Evolutionary conservation across 2,113 vertebrate species (phyloP), one percentile per base, ranked within the genome.

Genomic region (Athene cunicularia): DNA sequence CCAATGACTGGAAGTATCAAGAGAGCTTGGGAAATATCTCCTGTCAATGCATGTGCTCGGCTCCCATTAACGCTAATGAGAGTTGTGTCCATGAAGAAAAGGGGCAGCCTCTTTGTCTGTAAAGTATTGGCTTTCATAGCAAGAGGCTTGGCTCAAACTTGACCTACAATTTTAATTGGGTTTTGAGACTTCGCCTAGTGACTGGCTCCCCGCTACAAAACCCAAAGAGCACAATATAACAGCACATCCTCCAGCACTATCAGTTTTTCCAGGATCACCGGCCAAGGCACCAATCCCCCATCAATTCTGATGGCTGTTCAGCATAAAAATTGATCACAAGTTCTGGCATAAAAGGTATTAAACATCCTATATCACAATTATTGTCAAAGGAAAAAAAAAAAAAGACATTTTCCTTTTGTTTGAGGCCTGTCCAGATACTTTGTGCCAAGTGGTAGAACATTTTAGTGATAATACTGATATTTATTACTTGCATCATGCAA

Each of bases 141-240:
- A 80, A 94, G 88, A 58, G 92, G 72, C 92, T 91, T 91, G 90
- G 84, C 80, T 96, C 90, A 52, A 41, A 93, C 64, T 71, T 92
- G 93, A 97, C 90, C 92, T 96, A 85, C 92, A 81, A 94, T 95
- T 96, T 96, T 96, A 96, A 96, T 75, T 95, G 81, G 86, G 70
- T 76, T 92, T 79, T 47, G 95, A 92, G 81, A 74, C 86, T 84
- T 90, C 1, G 5, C 67, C 76, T 73, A 39, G 66, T 1, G 68
- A 60, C 64, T 49, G 86, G 56, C 83, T 90, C 58, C 74, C 37
- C 3, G 3, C 74, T 52, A 56, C 5, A 22, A 86, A 93, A 8
- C 41, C 77, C 71, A 43, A 58, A 67, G 82, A 85, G 41, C 72
- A 64, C 45, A 68, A 17, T 30, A 8, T 32, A 74, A 14, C 26